Percentiles rank a stretch among this genome's conserved stretches.
phyloP scores from a whole-genome alignment of 2,888 invertebrate genomes.

The Timema cristinae region DNA sequence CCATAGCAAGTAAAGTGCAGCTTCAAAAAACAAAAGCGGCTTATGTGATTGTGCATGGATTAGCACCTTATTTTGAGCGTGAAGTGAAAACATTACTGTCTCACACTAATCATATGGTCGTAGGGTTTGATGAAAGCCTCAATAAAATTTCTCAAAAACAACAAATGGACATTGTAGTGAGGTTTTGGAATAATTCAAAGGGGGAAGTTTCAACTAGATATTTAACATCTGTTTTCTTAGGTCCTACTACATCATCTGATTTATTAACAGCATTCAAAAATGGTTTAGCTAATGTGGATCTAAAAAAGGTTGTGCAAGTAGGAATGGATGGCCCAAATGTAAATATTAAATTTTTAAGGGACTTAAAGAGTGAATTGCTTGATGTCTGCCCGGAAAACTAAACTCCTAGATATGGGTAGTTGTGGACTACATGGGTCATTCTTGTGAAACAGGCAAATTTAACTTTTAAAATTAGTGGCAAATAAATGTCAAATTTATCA shows the following conservation, averaged over 20 bases:
- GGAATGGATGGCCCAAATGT: slow-evolving; percentile 1
- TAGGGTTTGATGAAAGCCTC: slow-evolving; percentile 3
- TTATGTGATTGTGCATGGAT: too few species aligned
- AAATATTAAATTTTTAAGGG: slow-evolving; percentile 3
- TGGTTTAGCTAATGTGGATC: not conserved
- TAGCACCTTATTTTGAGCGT: too few species aligned
- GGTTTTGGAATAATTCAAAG: not conserved
- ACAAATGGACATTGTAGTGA: not conserved
- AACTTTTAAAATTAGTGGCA: too few species aligned
- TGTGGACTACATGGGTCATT: too few species aligned
- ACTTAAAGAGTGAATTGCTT: not conserved
- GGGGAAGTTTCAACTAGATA: not conserved
- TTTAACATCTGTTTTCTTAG: not conserved
- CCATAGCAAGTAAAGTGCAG: too few species aligned
- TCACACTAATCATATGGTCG: not conserved
- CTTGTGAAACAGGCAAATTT: too few species aligned
- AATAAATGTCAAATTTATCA: too few species aligned
- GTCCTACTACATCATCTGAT: slow-evolving; percentile 1
- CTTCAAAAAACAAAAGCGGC: too few species aligned
- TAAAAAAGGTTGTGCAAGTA: not conserved
- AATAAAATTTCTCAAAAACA: slow-evolving; percentile 9
- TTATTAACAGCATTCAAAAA: not conserved
- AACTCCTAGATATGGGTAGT: too few species aligned
- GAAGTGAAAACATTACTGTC: too few species aligned
- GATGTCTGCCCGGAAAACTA: too few species aligned